Evolutionary conservation across 1,140 invertebrate genomes (phyloP), one percentile per base, ranked within the genome.

Genomic region (Trissolcus basalis): DNA sequence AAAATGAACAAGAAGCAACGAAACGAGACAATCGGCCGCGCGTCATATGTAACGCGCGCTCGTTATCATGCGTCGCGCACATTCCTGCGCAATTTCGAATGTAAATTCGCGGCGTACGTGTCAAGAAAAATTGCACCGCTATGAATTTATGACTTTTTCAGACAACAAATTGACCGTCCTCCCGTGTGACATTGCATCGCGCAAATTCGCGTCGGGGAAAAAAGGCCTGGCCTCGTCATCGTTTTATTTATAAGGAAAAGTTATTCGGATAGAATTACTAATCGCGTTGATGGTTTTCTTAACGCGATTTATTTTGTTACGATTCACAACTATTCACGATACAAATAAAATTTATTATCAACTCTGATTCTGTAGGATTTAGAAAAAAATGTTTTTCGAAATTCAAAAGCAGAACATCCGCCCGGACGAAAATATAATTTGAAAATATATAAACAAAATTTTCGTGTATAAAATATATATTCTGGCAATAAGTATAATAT

Each of bases 61-160:
- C 48, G 64, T 75, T 75, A 75, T 53, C 51, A 60, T 43, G 12
- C n/a, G 36, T 45, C 51, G 63, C 51, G 59, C 47, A 54, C 64
- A 69, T 75, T 75, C 72, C 72, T 39, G 9, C n/a, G 55, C 71
- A 74, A 74, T 74, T 74, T 63, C 39, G 63, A 74, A 74, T 74
- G 71, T 74, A 65, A 74, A 74, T 74, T 14, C 63, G n/a, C 36
- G n/a, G 43, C 27, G 45, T 39, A 58, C 71, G 71, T 53, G 63
- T 74, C 71, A 47, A 63, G 71, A 68, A 74, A 74, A 74, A 61
- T 73, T 33, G 60, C 69, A 7, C 16, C 60, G 39, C n/a, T 14
- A 19, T 55, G 41, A 51, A 75, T 75, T 75, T 75, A 75, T 44
- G 63, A 14, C 71, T 55, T 12, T 44, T 39, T 44, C 50, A 10